Evolutionary conservation across 1,140 invertebrate species (phyloP), one percentile per base, ranked within the genome.

Genomic region (Nomia melanderi): DNA sequence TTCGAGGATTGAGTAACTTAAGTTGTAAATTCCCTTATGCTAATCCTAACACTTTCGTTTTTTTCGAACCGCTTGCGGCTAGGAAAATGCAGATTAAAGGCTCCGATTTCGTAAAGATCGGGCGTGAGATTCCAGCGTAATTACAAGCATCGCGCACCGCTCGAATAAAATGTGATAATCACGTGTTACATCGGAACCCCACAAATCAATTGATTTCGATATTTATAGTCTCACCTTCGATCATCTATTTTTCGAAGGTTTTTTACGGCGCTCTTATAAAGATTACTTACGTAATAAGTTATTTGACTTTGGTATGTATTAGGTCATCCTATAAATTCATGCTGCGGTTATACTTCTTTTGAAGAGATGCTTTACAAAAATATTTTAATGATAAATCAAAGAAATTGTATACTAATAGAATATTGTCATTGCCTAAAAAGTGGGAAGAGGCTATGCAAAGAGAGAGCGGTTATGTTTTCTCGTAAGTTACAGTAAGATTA

Each of bases 81-180:
- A 7, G 60, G 17, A 66, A 14, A 69, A 75, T 67, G 29, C 47
- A 50, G 64, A 75, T 75, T 67, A 69, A 59, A 75, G 73, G 33
- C 39, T 59, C 1, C 14, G 23, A 59, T 57, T 31, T n/a, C 11
- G 17, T 36, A 14, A 2, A 11, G 44, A 36, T 12, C 60, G 11
- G 25, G n/a, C 23, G 29, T 23, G 50, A 44, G 72, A 44, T 66
- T 17, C 63, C 29, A 17, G 20, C 17, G 47, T 75, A 75, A 75
- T 75, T 75, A 75, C 23, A 59, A 69, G 29, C 64, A 3, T 36
- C 54, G 17, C 29, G 14, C 6, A 20, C 64, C 73, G 64, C 64
- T 59, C 29, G 23, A 50, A 59, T 67, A 69, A 54, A 67, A 75
- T 53, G 39, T 56, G 73, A 75, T 75, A 75, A 75, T 57, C 73